Evolutionary conservation across 1,140 invertebrate genomes (phyloP).

Genomic region (Papilio machaon): DNA sequence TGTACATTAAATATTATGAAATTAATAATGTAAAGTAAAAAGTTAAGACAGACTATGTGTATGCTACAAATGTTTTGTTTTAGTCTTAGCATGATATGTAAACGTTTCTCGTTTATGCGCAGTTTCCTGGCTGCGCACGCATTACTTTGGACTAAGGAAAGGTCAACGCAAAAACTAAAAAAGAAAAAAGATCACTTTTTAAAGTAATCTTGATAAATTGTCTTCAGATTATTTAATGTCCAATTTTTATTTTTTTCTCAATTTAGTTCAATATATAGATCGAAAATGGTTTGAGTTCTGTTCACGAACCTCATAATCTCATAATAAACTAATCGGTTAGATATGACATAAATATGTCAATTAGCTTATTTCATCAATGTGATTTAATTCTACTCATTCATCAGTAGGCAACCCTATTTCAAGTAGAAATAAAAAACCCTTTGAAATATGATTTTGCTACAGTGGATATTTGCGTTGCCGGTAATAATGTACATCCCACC

Average conservation of each 20-base stretch:
- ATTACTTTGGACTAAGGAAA: not conserved
- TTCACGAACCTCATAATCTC: no score
- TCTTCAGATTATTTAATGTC: not conserved
- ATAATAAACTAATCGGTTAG: no score
- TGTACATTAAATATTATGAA: constrained; percentile 21
- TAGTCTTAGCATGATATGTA: not conserved
- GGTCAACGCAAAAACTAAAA: not conserved
- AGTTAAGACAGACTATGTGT: not conserved
- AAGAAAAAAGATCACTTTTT: not conserved
- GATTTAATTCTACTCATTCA: not conserved
- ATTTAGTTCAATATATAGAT: no score
- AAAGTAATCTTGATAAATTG: not conserved
- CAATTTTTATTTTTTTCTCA: not conserved
- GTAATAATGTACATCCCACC: not conserved
- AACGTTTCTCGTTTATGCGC: not conserved
- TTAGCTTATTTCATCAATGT: not conserved
- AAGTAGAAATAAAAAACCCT: not conserved
- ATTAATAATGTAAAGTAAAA: not conserved
- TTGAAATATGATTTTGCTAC: constrained; percentile 10
- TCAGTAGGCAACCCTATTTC: not conserved
- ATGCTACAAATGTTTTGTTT: constrained; percentile 26
- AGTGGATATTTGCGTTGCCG: not conserved
- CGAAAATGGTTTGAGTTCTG: no score
- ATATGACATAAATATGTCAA: not conserved
- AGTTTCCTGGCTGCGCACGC: not conserved